Base-by-base conservation (phyloP, 2,797 vertebrate species). In the Allobates femoralis region DNA sequence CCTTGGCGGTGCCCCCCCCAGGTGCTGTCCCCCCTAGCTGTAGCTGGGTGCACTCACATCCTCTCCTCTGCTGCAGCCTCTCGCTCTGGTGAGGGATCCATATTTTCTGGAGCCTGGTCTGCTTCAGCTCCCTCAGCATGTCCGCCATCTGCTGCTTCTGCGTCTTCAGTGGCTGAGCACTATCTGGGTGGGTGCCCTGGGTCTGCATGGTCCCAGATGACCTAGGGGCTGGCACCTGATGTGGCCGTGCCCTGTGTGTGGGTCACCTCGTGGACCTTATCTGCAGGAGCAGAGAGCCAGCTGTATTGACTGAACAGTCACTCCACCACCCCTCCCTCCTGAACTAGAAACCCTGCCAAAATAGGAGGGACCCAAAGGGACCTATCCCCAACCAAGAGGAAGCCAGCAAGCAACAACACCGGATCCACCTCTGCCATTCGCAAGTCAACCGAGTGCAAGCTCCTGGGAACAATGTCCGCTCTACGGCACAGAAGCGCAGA, bases 41-140 rank as follows among this genome's bases (percentile, higher is more conserved):
- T 23, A 37, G 69, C 23, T 26, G 1, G 16, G 4, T 64, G 85
- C 83, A 96, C 96, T 97, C 93, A 97, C 96, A 97, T 89, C 96
- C 96, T 92, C 96, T 92, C 83, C 96, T 93, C 51, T 89, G 92
- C 89, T 91, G 95, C 89, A 95, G 90, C 73, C 92, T 76, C 81
- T 91, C 93, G 73, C 92, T 91, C 92, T 95, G 90, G 89, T 95
- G 94, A 6, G 96, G 95, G 28, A 95, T 96, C 97, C 97, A 96
- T 30, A 94, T 96, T 91, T 97, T 97, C 93, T 96, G 95, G 86
- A 96, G 92, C 62, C 95, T 95, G 28, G 94, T 96, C 86, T 96
- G 95, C 11, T 94, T 96, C 62, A 97, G 95, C 58, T 92, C 91
- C 56, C 90, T 91, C 83, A 93, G 88, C 46, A 89, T 90, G 30